Evolutionary conservation across 2,888 invertebrate genomes (phyloP).

Genomic region (Agrochola lota): DNA sequence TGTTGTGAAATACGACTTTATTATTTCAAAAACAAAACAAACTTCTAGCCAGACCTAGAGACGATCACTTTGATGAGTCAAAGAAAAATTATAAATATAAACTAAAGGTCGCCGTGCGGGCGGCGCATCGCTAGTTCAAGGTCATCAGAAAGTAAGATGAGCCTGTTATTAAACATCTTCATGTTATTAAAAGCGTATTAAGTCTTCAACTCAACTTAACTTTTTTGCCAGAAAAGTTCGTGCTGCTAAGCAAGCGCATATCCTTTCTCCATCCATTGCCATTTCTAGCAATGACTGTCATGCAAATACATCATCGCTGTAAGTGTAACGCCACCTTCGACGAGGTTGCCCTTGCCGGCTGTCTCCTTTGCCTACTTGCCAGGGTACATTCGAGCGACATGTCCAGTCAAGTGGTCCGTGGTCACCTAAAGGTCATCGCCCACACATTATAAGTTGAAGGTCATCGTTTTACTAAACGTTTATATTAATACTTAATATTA

Average conservation of each 20-base stretch:
- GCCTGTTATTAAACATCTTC: too few species aligned
- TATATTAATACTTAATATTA: not conserved
- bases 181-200: too few species aligned
- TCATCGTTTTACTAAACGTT: not conserved
- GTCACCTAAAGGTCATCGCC: constrained; percentile 1
- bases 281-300: not conserved
- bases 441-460: not conserved
- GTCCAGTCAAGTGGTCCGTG: not conserved
- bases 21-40: too few species aligned
- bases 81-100: too few species aligned
- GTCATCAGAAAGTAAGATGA: too few species aligned
- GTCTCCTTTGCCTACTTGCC: not conserved
- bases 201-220: not conserved
- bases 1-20: too few species aligned
- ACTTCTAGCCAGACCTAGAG: too few species aligned
- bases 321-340: not conserved
- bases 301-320: not conserved
- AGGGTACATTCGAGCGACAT: not conserved
- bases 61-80: too few species aligned
- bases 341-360: not conserved
- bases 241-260: not conserved
- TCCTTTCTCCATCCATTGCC: not conserved
- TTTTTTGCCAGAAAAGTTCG: not conserved
- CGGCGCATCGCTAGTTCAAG: not conserved
- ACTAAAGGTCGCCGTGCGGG: not conserved